Conservation (phyloP, 2,113 vertebrate species). For the Ptychochromis oligacanthus region DNA sequence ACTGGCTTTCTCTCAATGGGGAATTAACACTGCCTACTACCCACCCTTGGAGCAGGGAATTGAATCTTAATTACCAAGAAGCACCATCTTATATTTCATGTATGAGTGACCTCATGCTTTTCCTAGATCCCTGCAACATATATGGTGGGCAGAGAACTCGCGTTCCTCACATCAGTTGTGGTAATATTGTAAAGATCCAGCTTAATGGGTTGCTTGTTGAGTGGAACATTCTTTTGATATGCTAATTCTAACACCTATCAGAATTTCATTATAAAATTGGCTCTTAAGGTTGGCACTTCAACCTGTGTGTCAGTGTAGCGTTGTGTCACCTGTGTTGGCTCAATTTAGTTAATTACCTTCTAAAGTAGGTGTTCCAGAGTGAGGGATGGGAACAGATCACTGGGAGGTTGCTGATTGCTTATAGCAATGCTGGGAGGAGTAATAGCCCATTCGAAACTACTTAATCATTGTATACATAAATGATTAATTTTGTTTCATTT, state of each 20-base stretch:
- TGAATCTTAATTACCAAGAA: conserved; percentile 51
- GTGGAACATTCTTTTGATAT: conserved; percentile 22
- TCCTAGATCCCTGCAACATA: neutral
- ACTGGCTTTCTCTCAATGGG: conserved; percentile 16
- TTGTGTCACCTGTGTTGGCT: neutral
- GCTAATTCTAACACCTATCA: neutral
- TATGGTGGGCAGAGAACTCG: neutral
- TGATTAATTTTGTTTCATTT: neutral
- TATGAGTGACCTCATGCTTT: conserved; percentile 50
- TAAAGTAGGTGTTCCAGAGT: neutral
- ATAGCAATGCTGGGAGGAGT: neutral
- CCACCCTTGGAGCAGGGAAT: conserved; percentile 40
- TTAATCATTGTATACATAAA: neutral
- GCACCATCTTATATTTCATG: conserved; percentile 44
- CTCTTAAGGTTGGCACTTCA: neutral
- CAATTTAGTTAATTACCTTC: conserved; percentile 19
- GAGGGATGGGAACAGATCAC: conserved; percentile 2
- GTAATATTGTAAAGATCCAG: conserved; percentile 2
- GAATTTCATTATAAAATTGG: conserved; percentile 9
- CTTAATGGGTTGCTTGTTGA: conserved; percentile 13
- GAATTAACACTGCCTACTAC: conserved; percentile 19
- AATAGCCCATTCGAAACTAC: neutral
- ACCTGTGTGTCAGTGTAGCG: neutral
- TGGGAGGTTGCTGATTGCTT: neutral
- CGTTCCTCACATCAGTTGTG: neutral